Conservation (phyloP, 2,113 vertebrate species). For the Dolichallabes microphthalmus region DNA sequence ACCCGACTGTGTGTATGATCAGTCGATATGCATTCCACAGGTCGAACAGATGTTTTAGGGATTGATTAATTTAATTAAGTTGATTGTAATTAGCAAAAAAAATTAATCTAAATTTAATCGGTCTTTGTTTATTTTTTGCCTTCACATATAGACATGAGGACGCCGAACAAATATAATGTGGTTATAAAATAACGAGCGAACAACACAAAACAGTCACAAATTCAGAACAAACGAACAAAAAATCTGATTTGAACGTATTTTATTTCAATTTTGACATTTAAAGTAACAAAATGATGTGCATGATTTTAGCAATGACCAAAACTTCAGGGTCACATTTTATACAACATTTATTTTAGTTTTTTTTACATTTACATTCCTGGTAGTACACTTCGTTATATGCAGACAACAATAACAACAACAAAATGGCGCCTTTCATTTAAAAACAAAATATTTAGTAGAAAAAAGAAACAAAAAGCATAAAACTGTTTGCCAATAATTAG, state of each 20-base stretch:
- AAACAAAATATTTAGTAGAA: background rate
- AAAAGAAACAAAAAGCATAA: background rate
- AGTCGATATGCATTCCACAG: background rate
- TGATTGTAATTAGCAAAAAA: background rate
- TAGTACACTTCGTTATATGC: background rate
- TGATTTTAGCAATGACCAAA: background rate
- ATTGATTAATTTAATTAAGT: constrained; percentile 21
- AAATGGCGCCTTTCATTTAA: background rate
- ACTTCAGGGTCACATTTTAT: background rate
- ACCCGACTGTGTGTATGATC: no score
- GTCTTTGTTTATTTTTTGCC: background rate
- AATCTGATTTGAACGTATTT: no score
- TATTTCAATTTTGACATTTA: background rate
- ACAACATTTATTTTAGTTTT: background rate
- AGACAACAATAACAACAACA: constrained; percentile 1
- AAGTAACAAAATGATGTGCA: background rate
- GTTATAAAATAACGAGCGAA: background rate
- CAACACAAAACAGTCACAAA: background rate
- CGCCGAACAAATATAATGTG: background rate
- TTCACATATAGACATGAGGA: background rate
- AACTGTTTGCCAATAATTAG: background rate
- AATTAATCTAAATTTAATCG: background rate
- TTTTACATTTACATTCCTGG: background rate
- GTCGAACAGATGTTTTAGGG: background rate
- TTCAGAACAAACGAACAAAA: background rate